Base-by-base conservation (phyloP, 35 echinoderm and acorn worm genomes). In the Heliocidaris tuberculata region DNA sequence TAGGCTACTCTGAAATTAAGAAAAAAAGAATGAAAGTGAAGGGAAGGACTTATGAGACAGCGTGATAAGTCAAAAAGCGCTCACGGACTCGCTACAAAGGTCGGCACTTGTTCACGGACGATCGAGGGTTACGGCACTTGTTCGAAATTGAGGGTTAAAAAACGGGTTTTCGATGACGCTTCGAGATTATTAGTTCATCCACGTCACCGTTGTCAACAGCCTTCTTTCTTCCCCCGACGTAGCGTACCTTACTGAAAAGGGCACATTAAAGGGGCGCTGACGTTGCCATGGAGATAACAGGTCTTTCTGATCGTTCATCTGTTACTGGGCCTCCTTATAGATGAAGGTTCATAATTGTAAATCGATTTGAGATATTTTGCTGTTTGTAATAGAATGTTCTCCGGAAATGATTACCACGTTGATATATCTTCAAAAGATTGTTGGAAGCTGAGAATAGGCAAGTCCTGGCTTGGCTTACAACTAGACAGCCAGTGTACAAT, bases 101-200 rank as follows among this genome's bases (percentile, higher is more conserved):
- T 78, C 65, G 65, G 65, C 65, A 78, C 21, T 78, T 78, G 52
- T 78, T 78, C 27, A 27, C 65, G 65, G 27, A 27, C 65, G 65
- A 78, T 78, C 5, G 65, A 78, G 65, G 65, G 65, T 78, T 78
- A 78, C 19, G 65, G 65, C 65, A 78, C 65, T 78, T 78, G 65
- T 78, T 78, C 65, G 19, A 78, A 78, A 78, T 78, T 29, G 65
- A 78, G 65, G 65, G 65, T n/a, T 24, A 78, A 78, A 9, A 78
- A 78, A 78, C 65, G 65, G 65, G 65, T 78, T 78, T 78, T 78
- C 65, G 65, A 78, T 78, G 65, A 78, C 65, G 65, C 65, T 78
- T 78, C 65, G 65, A 78, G 65, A 78, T 78, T 78, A 78, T 78
- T 78, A 78, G 65, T 78, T 78, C 65, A 78, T 78, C 65, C 65